Base-by-base conservation (phyloP, 2,797 vertebrate species). In the Smutsia temminckii region DNA sequence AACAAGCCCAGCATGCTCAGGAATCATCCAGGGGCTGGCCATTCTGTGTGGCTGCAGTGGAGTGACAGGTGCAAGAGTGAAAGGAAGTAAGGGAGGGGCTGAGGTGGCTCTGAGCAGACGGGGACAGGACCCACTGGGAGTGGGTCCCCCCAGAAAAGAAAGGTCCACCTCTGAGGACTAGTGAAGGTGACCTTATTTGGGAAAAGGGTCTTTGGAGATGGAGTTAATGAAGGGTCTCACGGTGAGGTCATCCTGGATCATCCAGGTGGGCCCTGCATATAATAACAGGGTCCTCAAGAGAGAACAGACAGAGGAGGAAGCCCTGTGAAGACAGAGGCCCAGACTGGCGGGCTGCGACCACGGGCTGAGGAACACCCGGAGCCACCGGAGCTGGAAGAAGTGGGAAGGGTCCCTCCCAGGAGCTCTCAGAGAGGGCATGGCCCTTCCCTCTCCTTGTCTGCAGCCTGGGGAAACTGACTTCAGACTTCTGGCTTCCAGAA, bases 251-350 rank as follows among this genome's bases (percentile, higher is more conserved):
- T 29, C 74, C 57, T 61, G 25, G 40, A 16, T 92, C 51, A 16
- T 29, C 27, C 59, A 68, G 17, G 23, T 42, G 34, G 40, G 8
- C 21, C 61, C 57, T 37, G 32, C 68, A 51, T 25, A 16, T 57
- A 78, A 27, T 18, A 10, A 13, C 5, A 61, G 49, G 17, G 14
- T 53, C n/a, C 53, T 87, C 21, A 7, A 7, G 64, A 61, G 42
- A 69, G 29, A 72, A 25, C 46, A 53, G n/a, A 25, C 40, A 63
- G 21, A 57, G 34, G 23, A 51, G 61, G 37, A 16, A 34, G 17
- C n/a, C 1, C 0, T 0, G 6, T 66, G 32, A 69, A 23, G 27
- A 21, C 0, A 0, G 10, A 59, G 16, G 78, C 16, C 53, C 34
- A 29, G 27, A 27, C 1, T 7, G 13, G 11, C 25, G 53, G 13